Conservation (phyloP, 2,888 invertebrate genomes). For the Eulithis testata region DNA sequence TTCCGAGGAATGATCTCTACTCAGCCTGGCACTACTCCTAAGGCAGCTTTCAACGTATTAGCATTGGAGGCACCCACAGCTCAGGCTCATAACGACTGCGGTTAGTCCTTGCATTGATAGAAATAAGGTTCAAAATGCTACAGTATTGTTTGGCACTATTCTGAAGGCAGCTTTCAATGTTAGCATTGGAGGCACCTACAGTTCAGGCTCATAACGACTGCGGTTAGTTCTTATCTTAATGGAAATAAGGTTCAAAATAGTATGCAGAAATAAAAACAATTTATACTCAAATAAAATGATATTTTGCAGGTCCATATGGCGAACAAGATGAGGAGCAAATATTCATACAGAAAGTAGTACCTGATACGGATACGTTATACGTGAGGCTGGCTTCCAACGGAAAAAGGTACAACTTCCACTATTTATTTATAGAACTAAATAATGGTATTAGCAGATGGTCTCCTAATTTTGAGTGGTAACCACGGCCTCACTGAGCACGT, state of each 20-base stretch:
- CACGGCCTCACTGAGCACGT: too few species aligned
- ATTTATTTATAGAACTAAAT: too few species aligned
- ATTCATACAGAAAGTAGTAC: slow-evolving; percentile 98
- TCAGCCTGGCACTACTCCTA: slow-evolving; percentile 98
- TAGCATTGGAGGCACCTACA: slow-evolving; percentile 87
- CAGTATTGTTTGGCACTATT: slow-evolving; percentile 88
- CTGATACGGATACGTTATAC: slow-evolving; percentile 97
- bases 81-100: slow-evolving; percentile 88
- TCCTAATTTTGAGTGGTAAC: too few species aligned
- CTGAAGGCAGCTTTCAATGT: slow-evolving; percentile 98
- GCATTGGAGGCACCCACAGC: slow-evolving; percentile 86
- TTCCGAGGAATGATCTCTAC: slow-evolving; percentile 99
- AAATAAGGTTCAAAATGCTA: slow-evolving; percentile 4
- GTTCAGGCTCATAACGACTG: slow-evolving; percentile 88
- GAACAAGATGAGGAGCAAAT: slow-evolving; percentile 99
- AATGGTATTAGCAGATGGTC: too few species aligned
- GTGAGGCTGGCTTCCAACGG: slow-evolving; percentile 98
- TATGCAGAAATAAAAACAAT: too few species aligned
- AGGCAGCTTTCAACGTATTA: slow-evolving; percentile 98
- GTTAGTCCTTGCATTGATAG: slow-evolving; percentile 61
- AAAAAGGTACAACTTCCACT: slow-evolving; percentile 83
- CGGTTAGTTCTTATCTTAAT: slow-evolving; percentile 70
- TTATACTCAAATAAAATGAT: slow-evolving; percentile 2
- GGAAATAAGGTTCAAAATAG: neutral
- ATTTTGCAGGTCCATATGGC: slow-evolving; percentile 93